Evolutionary conservation across 1,140 invertebrate genomes (phyloP), one percentile per base, ranked within the genome.

Genomic region (Andrena cerasifolii): DNA sequence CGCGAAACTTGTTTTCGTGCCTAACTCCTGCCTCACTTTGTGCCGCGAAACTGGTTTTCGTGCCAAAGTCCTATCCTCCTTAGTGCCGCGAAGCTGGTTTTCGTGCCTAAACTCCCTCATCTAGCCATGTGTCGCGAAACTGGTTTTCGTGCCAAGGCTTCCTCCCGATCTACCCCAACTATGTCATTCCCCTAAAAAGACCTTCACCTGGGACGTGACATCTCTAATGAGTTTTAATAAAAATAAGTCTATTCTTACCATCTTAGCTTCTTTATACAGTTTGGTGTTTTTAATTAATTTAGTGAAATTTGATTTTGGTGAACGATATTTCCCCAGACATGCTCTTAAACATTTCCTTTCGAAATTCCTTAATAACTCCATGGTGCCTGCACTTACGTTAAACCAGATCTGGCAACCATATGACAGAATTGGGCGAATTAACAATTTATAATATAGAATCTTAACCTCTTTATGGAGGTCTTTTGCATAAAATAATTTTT

Each of bases 311-410:
- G 59, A 54, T 14, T 75, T 5, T 16, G 16, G 14, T 0, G 73
- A 51, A 58, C 79, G 26, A 24, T 79, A 65, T 7, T 51, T 72
- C 0, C 31, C n/a, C 4, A 76, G 18, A 28, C 82, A 84, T 1
- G 62, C 59, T 68, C 61, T 67, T 0, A 86, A 10, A 16, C 82
- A 86, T 54, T 82, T 80, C n/a, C 84, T 26, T 43, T 86, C 82
- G 2, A 86, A 82, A 0, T 66, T 0, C 66, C 79, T 63, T 0
- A 80, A 10, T 68, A 78, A 76, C 47, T 85, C 71, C 56, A 82
- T 80, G 0, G 8, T 33, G 10, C n/a, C 18, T 0, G 70, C 24
- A 36, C 36, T 73, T 2, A 62, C 51, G 12, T 85, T 85, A 8
- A 51, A 83, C 80, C 80, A 83, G 5, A 77, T 65, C 1, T 54